phyloP scores from a whole-genome alignment of 2,797 vertebrate species.

The Squalus acanthias region DNA sequence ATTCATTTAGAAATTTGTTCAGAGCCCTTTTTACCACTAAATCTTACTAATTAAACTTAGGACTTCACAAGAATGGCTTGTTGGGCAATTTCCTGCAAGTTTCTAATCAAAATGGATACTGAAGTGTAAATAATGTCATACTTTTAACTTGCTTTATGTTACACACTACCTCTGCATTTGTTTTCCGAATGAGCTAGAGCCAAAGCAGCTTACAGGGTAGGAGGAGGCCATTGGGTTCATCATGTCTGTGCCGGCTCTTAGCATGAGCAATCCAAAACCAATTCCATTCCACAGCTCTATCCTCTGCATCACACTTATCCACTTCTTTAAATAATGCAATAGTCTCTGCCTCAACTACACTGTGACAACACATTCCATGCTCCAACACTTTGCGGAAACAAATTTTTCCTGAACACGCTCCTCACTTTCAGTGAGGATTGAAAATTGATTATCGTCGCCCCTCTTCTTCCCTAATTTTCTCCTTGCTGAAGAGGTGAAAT shows the following conservation, averaged over 20 bases:
- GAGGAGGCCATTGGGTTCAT: not conserved
- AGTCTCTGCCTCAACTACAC: not conserved
- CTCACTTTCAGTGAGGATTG: not conserved
- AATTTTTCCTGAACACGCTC: not conserved
- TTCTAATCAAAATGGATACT: not conserved
- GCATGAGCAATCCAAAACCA: not conserved
- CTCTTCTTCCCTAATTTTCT: not conserved
- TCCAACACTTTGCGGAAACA: not conserved
- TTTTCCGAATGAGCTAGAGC: not conserved
- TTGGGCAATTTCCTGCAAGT: not conserved
- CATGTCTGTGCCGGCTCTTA: not conserved
- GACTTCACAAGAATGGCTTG: not conserved
- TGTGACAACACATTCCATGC: not conserved
- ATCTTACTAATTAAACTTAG: not conserved
- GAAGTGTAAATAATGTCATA: not conserved
- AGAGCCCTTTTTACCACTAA: not conserved
- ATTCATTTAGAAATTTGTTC: not conserved
- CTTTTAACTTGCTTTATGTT: not conserved
- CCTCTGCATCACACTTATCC: not conserved
- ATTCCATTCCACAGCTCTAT: not conserved
- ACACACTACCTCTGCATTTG: not conserved
- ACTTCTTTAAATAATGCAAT: not conserved
- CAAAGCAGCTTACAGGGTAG: not conserved
- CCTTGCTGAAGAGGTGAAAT: not conserved
- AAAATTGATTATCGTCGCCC: not conserved